These are phyloP conservation scores for Aplocera efformata DNA, from an alignment of 2,888 invertebrate species.

Conservation along the genomic window DNA sequence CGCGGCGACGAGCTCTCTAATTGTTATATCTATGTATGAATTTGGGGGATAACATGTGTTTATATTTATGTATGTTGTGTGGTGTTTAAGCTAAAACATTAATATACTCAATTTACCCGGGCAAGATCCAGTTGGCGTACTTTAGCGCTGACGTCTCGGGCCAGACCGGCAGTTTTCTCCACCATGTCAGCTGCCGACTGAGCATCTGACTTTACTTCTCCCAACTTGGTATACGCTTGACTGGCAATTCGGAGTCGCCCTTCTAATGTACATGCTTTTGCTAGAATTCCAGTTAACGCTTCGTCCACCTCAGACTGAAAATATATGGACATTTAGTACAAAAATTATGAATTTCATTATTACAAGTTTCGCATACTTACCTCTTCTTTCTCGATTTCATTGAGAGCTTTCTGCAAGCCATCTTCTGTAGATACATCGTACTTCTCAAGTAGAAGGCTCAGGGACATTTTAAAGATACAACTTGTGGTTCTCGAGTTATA, in stretches of 20 bases:
- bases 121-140: constrained; percentile 96
- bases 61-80: no score
- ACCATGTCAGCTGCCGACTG: constrained; percentile 92
- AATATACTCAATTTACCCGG: constrained; percentile 81
- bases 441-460: constrained; percentile 64
- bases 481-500: no score
- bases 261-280: constrained; percentile 87
- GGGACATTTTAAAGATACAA: constrained; percentile 47
- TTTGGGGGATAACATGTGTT: background rate
- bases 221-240: constrained; percentile 89
- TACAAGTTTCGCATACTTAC: constrained; percentile 44
- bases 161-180: constrained; percentile 90
- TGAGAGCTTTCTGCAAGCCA: constrained; percentile 78
- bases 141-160: constrained; percentile 97
- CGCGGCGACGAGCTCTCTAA: no score
- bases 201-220: constrained; percentile 87
- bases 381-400: constrained; percentile 81
- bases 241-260: constrained; percentile 90
- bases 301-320: constrained; percentile 84
- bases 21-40: no score
- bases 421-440: constrained; percentile 77
- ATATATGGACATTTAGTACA: background rate
- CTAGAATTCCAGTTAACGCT: constrained; percentile 85
- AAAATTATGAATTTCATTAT: background rate
- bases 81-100: no score